Base-by-base conservation (phyloP, 2,888 invertebrate species). In the Caenorhabditis becei region DNA sequence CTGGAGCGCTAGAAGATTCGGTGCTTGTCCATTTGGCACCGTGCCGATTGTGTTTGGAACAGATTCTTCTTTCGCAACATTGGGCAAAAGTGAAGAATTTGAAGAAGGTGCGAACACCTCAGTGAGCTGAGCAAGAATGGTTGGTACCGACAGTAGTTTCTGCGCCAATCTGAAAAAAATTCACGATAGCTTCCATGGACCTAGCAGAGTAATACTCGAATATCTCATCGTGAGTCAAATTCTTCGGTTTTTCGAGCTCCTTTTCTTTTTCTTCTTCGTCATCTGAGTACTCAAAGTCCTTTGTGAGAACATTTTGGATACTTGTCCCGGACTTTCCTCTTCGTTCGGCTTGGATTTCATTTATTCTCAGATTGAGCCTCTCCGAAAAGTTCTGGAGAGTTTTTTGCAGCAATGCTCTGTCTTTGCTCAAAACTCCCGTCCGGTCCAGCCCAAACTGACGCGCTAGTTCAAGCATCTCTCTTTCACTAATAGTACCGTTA, bases 251-350 rank as follows among this genome's bases (percentile, higher is more conserved):
- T 18, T 71, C 61, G 24, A 59, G 23, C 5, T 83, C 62, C 26
- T 83, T 77, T 8, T 86, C 86, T 2, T 87, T 88, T n/a, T 87
- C 88, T 24, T 88, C 89, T 41, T 88, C 88, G 23, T 91, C 91
- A 77, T 91, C 90, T 24, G 88, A 88, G 69, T 91, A 90, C 32
- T 90, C 90, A 72, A 88, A 91, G 47, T 88, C 85, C 7, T 82
- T 86, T 0, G 89, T 83, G 4, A 91, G 80, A 41, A 91, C 77
- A 49, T 88, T 88, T 86, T 90, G 75, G 10, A 83, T 58, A n/a
- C 58, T 74, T 2, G 2, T 69, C 11, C 69, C 74, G 7, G 54
- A 18, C 24, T 51, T 37, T 26, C 54, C 16, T 2, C 28, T 70
- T 18, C 56, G 59, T 16, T 54, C 54, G 14, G 49, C n/a, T 11